Evolutionary conservation across 2,797 vertebrate species (phyloP).

Genomic region (Perodicticus potto): DNA sequence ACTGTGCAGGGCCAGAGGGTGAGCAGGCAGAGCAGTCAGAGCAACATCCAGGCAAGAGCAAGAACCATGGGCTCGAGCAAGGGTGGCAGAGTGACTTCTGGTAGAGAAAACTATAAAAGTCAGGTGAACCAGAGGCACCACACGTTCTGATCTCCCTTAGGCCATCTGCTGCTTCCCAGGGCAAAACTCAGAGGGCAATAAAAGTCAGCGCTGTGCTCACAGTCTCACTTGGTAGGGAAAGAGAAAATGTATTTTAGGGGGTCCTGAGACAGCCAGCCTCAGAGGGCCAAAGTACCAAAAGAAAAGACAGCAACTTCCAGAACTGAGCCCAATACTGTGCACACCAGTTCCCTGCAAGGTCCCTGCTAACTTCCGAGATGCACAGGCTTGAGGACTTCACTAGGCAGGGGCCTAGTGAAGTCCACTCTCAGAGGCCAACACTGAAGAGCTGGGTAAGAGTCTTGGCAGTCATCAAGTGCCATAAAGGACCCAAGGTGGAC

Average conservation of each 20-base stretch:
- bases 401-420: rapidly evolving
- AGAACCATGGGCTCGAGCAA: not conserved
- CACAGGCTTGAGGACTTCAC: not conserved
- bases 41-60: not conserved
- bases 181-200: not conserved
- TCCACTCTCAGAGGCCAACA: not conserved
- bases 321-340: rapidly evolving
- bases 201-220: too few species aligned
- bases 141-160: not conserved
- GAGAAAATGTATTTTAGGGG: not conserved
- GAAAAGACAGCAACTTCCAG: not conserved
- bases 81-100: not conserved
- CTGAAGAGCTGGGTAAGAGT: not conserved
- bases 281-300: not conserved
- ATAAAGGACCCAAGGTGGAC: not conserved
- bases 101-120: not conserved
- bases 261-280: not conserved
- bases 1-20: not conserved
- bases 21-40: not conserved
- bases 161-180: not conserved
- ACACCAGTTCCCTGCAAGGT: not conserved
- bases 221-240: not conserved
- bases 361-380: too few species aligned
- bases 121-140: not conserved
- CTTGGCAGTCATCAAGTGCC: not conserved